A percentile compares a stretch with the other conserved stretches of the same genome.
These are phyloP conservation scores for Anabacerthia variegaticeps DNA, from an alignment of 2,797 vertebrate genomes.

Conservation along the genomic window DNA sequence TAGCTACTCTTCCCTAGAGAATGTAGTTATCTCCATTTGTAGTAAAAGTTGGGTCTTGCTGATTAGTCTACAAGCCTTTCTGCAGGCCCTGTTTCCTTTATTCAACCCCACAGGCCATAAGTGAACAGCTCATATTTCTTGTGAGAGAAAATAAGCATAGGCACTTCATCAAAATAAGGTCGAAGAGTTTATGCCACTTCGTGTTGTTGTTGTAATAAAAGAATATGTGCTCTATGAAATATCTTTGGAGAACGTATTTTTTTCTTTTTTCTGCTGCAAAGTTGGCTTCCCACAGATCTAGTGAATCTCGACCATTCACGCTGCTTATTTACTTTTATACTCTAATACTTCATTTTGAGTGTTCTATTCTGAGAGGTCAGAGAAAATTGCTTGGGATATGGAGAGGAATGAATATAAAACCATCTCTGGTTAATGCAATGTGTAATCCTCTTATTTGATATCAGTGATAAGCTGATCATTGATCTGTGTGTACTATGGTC, in stretches of 20 bases:
- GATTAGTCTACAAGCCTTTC: not conserved
- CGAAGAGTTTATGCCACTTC: not conserved
- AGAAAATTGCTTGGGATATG: not conserved
- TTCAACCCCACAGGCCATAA: accelerated
- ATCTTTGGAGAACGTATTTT: not conserved
- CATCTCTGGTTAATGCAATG: not conserved
- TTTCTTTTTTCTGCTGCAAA: not conserved
- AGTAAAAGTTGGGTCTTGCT: not conserved
- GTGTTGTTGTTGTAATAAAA: not conserved
- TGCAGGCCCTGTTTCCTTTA: not conserved
- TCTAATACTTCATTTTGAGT: not conserved
- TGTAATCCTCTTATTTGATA: not conserved
- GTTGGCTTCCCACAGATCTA: not conserved
- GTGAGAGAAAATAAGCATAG: not conserved
- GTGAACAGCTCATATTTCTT: not conserved
- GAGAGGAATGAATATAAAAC: not conserved
- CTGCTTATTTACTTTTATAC: not conserved
- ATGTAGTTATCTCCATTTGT: not conserved
- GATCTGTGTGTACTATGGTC: not conserved
- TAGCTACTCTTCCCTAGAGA: not conserved
- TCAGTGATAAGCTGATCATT: not conserved
- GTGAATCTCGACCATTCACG: not conserved
- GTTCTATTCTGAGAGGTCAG: not conserved
- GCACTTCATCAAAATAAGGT: not conserved
- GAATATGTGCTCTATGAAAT: not conserved